Evolutionary conservation across 2,797 vertebrate genomes (phyloP), one percentile per base, ranked within the genome.

Genomic region (Decapterus maruadsi): DNA sequence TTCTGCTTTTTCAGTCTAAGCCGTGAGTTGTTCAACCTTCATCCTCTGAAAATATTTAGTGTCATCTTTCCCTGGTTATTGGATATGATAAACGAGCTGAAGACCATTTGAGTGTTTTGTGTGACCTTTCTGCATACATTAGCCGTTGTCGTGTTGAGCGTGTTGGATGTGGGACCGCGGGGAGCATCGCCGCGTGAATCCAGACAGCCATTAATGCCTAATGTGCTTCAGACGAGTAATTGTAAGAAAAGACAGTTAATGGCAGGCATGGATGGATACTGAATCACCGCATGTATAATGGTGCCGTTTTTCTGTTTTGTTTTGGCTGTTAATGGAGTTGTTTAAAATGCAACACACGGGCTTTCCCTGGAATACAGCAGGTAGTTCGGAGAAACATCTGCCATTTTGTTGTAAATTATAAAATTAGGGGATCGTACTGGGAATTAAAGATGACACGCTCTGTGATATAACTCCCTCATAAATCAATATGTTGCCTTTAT

Each of bases 111-210:
- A 77, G 20, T 42, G n/a, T 68, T 59, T 45, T 42, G 11, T 38
- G 40, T 80, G 72, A 73, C 63, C 61, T 82, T 69, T 55, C 46
- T 61, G 62, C 58, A 70, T 12, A 63, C 12, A 66, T 80, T 72
- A 70, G 69, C 63, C 56, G 40, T 4, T 26, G 50, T 46, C 56
- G 29, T 42, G 58, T 57, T 16, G 53, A 66, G 72, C 53, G 53
- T 69, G 58, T 72, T 55, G 14, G 42, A 63, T 76, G 20, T 1
- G 17, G 22, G 68, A 40, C 57, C 16, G 22, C 46, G 29, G 61
- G 34, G 63, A 67, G 55, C 34, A 53, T 57, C 43, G 68, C 46
- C 36, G 16, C 17, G 29, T 72, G 63, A 82, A 68, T 54, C 42
- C 54, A 72, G 60, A 62, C 34, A 50, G 11, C 50, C 69, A 59